Conservation (phyloP, 2,888 invertebrate species). For the Geotrupes spiniger region DNA sequence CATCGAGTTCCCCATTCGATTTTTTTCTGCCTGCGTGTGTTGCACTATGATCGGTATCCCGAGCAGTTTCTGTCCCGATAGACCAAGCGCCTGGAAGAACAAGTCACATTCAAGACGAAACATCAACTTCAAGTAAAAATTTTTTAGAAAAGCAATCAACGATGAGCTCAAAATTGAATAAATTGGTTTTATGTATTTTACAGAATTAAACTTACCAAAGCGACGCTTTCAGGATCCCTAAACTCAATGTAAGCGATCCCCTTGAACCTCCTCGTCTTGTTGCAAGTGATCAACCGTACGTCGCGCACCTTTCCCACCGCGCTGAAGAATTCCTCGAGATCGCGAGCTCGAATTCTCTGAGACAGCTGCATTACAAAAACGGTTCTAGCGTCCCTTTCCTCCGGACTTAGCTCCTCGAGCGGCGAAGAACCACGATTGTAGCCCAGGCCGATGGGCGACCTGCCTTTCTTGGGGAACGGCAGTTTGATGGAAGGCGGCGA, state of each 20-base stretch:
- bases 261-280: constrained; percentile 97
- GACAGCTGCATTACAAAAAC: constrained; percentile 99
- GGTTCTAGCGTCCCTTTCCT: constrained; percentile 97
- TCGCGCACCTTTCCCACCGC: constrained; percentile 98
- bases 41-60: constrained; percentile 98
- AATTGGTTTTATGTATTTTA: no score
- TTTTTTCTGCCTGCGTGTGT: constrained; percentile 94
- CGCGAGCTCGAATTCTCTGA: constrained; percentile 88
- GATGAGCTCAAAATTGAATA: no score
- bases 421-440: constrained; percentile 53
- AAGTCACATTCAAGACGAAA: no score
- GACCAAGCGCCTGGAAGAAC: constrained; percentile 76
- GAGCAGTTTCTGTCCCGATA: constrained; percentile 92
- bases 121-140: no score
- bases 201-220: constrained; percentile 76
- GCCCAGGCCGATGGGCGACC: constrained; percentile 46
- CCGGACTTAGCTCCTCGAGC: constrained; percentile 79
- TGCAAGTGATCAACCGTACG: constrained; percentile 97
- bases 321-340: constrained; percentile 97
- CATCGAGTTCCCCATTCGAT: constrained; percentile 85
- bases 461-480: constrained; percentile 38
- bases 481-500: constrained; percentile 44
- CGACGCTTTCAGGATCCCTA: constrained; percentile 95
- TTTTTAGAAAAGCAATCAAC: no score
- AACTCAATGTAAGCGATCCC: constrained; percentile 99